phyloP scores from a whole-genome alignment of 2,797 vertebrate species.

The Hydrophis major region DNA sequence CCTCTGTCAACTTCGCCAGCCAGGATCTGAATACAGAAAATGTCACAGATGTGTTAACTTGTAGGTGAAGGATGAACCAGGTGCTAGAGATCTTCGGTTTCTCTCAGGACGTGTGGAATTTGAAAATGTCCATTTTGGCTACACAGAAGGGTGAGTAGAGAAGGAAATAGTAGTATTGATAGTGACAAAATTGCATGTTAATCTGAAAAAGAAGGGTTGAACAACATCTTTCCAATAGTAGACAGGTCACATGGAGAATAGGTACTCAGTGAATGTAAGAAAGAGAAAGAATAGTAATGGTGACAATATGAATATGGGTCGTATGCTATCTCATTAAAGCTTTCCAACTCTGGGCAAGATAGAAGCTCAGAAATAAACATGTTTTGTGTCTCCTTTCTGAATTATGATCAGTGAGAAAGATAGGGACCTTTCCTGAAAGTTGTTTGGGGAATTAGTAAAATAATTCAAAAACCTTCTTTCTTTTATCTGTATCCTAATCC shows the following conservation, averaged over 20 bases:
- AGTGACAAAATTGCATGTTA: not conserved
- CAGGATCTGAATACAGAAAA: not conserved
- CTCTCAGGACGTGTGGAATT: conserved; percentile 85
- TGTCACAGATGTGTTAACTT: not conserved
- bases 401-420: not conserved
- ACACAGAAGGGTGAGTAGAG: conserved; percentile 76
- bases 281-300: too few species aligned
- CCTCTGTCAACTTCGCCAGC: not conserved
- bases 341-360: not conserved
- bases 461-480: not conserved
- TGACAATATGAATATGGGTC: not conserved
- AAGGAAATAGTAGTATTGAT: not conserved
- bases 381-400: not conserved
- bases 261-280: not conserved
- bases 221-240: not conserved
- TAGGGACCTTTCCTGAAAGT: not conserved
- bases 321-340: not conserved
- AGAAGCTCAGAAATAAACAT: not conserved
- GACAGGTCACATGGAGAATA: too few species aligned
- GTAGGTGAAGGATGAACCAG: conserved; percentile 87
- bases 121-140: conserved; percentile 91
- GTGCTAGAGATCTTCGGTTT: conserved; percentile 77
- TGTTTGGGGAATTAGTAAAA: not conserved
- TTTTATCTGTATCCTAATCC: not conserved
- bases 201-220: not conserved